These are phyloP conservation scores for Lathamus discolor DNA, from an alignment of 2,113 vertebrate genomes.

Conservation along the genomic window DNA sequence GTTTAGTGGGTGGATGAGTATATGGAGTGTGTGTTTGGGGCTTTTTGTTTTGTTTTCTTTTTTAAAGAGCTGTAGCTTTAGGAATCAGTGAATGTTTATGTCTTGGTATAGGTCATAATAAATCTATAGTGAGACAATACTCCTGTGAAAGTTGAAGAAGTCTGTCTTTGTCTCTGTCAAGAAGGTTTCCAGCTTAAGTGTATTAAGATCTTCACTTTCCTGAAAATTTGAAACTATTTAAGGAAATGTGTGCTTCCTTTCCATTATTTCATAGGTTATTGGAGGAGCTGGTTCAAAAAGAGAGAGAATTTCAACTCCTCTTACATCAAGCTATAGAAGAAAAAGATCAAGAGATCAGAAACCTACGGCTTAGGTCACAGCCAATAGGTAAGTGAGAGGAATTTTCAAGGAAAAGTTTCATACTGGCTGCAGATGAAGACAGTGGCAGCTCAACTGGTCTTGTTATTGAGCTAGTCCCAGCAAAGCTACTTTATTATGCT, in stretches of 20 bases:
- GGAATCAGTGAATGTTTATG: not conserved
- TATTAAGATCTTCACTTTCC: not conserved
- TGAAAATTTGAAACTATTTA: not conserved
- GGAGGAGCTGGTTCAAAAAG: conserved; percentile 91
- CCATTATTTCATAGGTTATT: conserved; percentile 78
- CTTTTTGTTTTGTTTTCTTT: not conserved
- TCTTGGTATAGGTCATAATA: not conserved
- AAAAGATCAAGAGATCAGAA: conserved; percentile 91
- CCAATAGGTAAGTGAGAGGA: conserved; percentile 78
- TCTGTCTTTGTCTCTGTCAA: not conserved
- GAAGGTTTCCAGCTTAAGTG: not conserved
- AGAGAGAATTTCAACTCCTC: conserved; percentile 91
- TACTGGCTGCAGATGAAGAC: not conserved
- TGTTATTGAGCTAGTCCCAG: not conserved
- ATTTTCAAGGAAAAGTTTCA: not conserved
- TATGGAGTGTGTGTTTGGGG: not conserved
- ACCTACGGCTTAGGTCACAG: conserved; percentile 85
- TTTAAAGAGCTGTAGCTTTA: not conserved
- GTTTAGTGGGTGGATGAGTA: not conserved
- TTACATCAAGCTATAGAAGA: conserved; percentile 94
- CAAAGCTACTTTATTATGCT: not conserved
- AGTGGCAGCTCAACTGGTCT: not conserved
- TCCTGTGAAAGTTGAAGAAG: not conserved
- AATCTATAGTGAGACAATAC: not conserved
- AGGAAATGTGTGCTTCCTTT: not conserved